A percentile compares a stretch with the other conserved stretches of the same genome.
These are phyloP conservation scores for Thymallus thymallus DNA, from an alignment of 2,113 vertebrate genomes.

Conservation along the genomic window DNA sequence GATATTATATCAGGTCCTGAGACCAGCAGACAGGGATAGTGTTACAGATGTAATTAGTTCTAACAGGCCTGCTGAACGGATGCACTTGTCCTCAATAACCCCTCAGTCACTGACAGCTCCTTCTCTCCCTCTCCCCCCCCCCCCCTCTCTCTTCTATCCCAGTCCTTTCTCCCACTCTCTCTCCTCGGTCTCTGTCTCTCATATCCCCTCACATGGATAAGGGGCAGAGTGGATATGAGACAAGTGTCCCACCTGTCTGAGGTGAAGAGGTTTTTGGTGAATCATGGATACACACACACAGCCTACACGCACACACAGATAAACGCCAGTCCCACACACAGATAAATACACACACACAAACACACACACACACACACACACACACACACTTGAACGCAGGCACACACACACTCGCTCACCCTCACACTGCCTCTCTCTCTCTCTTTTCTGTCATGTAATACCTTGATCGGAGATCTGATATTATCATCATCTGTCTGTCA, in stretches of 20 bases:
- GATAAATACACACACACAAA: background rate
- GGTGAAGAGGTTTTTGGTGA: conserved; percentile 1
- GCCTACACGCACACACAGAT: no score
- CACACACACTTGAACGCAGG: background rate
- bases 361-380: background rate
- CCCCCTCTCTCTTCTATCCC: no score
- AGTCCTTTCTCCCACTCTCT: no score
- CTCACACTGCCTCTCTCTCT: no score
- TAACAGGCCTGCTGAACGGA: conserved; percentile 49
- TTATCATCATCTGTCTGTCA: conserved; percentile 40
- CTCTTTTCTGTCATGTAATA: conserved; percentile 14
- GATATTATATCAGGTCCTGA: conserved; percentile 20
- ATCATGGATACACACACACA: background rate
- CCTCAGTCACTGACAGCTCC: background rate
- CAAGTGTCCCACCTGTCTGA: background rate
- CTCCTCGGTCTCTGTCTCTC: no score
- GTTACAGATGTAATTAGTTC: conserved; percentile 55
- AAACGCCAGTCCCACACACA: background rate
- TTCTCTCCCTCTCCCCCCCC: background rate
- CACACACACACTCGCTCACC: background rate
- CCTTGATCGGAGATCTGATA: conserved; percentile 46
- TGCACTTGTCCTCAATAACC: conserved; percentile 36
- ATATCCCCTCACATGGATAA: no score
- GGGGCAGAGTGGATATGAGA: background rate
- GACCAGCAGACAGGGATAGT: conserved; percentile 32